A percentile compares a stretch with the other conserved stretches of the same genome.
phyloP scores from a whole-genome alignment of 2,797 vertebrate species.

The Bovichtus variegatus region DNA sequence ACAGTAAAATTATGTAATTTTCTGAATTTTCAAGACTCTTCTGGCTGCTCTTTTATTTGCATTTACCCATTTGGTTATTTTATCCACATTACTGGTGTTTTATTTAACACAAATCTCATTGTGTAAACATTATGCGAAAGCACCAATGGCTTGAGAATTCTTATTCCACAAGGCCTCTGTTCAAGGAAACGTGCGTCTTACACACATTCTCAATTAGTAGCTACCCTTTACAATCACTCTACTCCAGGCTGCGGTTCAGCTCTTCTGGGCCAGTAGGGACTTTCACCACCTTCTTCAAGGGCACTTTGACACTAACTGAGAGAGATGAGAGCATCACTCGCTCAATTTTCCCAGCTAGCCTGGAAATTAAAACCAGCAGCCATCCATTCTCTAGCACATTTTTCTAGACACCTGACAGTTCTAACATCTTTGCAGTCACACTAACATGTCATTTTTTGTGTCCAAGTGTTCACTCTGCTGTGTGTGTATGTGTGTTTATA shows the following conservation, averaged over 20 bases:
- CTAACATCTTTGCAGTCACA: conserved; percentile 1
- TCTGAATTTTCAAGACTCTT: too few species aligned
- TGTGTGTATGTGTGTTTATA: conserved; percentile 71
- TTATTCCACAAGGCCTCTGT: conserved; percentile 2
- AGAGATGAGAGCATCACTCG: conserved; percentile 27
- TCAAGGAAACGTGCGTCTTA: conserved; percentile 14
- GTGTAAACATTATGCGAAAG: too few species aligned
- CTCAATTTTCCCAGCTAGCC: conserved; percentile 26
- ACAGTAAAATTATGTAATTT: too few species aligned
- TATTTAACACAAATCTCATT: too few species aligned
- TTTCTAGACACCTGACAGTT: background rate
- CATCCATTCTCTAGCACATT: conserved; percentile 1
- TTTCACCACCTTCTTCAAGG: conserved; percentile 51
- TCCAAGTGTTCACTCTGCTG: conserved; percentile 12
- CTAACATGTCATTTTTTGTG: background rate
- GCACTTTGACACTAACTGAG: conserved; percentile 39
- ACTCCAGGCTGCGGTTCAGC: conserved; percentile 33
- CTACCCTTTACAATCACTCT: conserved; percentile 15
- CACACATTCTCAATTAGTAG: conserved; percentile 10
- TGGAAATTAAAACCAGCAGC: conserved; percentile 31
- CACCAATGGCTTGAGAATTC: too few species aligned
- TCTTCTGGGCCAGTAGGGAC: conserved; percentile 31
- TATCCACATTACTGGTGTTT: too few species aligned
- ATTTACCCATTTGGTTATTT: too few species aligned
- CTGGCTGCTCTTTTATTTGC: too few species aligned